A percentile compares a stretch with the other conserved stretches of the same genome.
Conservation (phyloP, 2,888 invertebrate genomes). For the Noctua pronuba region DNA sequence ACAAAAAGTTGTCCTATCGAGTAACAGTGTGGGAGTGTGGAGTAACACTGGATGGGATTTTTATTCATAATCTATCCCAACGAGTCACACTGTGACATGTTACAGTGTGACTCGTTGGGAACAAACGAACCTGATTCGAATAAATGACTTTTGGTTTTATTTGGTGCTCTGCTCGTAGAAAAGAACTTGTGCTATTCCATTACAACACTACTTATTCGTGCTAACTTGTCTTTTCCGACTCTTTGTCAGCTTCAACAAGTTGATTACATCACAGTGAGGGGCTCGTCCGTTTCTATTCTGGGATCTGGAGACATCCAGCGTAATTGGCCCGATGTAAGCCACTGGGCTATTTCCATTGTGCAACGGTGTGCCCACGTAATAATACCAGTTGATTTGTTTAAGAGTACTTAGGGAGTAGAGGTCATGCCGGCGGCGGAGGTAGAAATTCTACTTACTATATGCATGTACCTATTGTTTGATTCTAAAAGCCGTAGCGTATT, state of each 20-base stretch:
- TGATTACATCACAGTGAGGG: conserved; percentile 66
- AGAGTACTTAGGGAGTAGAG: conserved; percentile 20
- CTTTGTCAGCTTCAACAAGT: conserved; percentile 51
- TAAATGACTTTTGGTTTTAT: background rate
- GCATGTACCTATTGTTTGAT: background rate
- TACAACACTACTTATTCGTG: background rate
- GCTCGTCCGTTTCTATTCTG: conserved; percentile 75
- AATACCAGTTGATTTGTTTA: conserved; percentile 50
- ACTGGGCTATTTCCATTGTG: conserved; percentile 69
- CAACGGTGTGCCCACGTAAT: conserved; percentile 54
- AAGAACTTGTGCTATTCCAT: background rate
- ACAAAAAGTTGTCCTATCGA: too few relatives aligned
- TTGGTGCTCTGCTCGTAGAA: background rate
- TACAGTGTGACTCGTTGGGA: too few relatives aligned
- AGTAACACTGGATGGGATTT: too few relatives aligned
- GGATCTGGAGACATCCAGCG: conserved; percentile 67
- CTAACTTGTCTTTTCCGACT: conserved; percentile 35
- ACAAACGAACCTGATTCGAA: background rate
- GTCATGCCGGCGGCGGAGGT: conserved; percentile 8
- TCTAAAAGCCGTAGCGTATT: background rate
- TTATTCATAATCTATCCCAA: too few relatives aligned
- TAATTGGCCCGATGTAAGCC: conserved; percentile 71
- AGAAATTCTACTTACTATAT: background rate
- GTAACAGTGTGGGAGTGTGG: too few relatives aligned
- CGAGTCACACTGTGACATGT: too few relatives aligned